phyloP scores from a whole-genome alignment of 2,888 invertebrate species.

The Drosophila kuntzei region DNA sequence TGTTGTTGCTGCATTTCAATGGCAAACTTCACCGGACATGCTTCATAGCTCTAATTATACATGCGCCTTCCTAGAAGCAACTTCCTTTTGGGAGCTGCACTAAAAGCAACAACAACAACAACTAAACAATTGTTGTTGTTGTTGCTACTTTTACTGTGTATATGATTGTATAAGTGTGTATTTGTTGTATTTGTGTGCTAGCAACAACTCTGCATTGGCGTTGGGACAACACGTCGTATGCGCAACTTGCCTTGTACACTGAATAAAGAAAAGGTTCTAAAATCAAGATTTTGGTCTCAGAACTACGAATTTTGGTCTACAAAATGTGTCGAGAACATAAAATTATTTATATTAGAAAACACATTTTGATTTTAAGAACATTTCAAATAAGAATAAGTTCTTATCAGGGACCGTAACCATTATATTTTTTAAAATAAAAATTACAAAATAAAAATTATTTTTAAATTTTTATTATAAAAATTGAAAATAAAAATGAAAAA shows the following conservation, averaged over 20 bases:
- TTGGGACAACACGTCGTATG: conserved; percentile 53
- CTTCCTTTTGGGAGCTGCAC: conserved; percentile 61
- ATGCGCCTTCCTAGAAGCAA: conserved; percentile 75
- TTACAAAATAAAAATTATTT: too few relatives aligned
- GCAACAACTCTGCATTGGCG: conserved; percentile 46
- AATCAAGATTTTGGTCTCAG: too few relatives aligned
- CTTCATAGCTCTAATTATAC: conserved; percentile 82
- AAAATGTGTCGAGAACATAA: too few relatives aligned
- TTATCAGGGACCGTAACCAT: too few relatives aligned
- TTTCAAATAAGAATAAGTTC: too few relatives aligned
- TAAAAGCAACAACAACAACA: conserved; percentile 28
- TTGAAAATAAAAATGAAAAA: too few relatives aligned
- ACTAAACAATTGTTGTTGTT: conserved; percentile 28
- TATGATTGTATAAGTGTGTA: conserved; percentile 5
- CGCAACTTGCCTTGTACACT: conserved; percentile 34
- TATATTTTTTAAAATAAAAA: too few relatives aligned
- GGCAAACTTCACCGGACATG: conserved; percentile 80
- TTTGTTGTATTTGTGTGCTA: conserved; percentile 40
- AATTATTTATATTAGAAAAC: too few relatives aligned
- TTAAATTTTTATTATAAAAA: too few relatives aligned
- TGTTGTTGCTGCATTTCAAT: conserved; percentile 72
- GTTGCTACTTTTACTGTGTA: conserved; percentile 22
- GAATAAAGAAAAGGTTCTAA: too few relatives aligned
- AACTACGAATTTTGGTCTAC: too few relatives aligned
- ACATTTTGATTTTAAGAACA: too few relatives aligned